These are phyloP conservation scores for Callochromis pleurospilus DNA, from an alignment of 2,113 vertebrate genomes.

Conservation along the genomic window DNA sequence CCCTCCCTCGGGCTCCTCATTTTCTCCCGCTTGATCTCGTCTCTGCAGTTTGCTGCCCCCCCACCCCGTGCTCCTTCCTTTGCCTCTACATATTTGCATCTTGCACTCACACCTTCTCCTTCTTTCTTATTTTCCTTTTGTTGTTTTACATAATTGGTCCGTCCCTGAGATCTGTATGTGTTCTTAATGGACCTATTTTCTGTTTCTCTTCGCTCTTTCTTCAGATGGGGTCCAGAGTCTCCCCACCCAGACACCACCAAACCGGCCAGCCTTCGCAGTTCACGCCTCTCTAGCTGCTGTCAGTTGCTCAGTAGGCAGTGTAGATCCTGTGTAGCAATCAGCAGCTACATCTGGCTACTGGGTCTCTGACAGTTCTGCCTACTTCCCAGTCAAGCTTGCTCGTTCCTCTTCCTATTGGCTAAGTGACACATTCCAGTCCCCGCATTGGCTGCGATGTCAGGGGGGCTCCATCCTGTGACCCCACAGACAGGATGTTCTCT, in stretches of 20 bases:
- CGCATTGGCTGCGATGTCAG: slow-evolving; percentile 47
- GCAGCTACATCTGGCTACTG: slow-evolving; percentile 99
- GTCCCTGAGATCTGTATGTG: neutral
- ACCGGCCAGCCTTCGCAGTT: neutral
- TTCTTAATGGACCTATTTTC: neutral
- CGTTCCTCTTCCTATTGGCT: slow-evolving; percentile 42
- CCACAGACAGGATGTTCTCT: slow-evolving; percentile 63
- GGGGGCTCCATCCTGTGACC: slow-evolving; percentile 61
- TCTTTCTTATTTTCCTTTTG: neutral
- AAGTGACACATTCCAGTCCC: slow-evolving; percentile 48
- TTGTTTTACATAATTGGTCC: neutral
- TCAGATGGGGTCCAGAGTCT: slow-evolving; percentile 9
- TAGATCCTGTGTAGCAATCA: slow-evolving; percentile 98
- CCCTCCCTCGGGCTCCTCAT: slow-evolving; percentile 40
- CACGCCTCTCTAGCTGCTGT: slow-evolving; percentile 41
- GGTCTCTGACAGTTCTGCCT: slow-evolving; percentile 89
- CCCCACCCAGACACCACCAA: neutral
- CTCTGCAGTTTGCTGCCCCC: neutral
- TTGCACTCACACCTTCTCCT: neutral
- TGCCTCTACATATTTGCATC: neutral
- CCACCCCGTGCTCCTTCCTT: neutral
- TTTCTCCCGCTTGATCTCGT: slow-evolving; percentile 2
- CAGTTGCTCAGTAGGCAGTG: slow-evolving; percentile 99
- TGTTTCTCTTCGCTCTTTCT: neutral
- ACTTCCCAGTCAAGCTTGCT: slow-evolving; percentile 59